phyloP scores from a whole-genome alignment of 2,113 vertebrate species.

The Platichthys flesus region DNA sequence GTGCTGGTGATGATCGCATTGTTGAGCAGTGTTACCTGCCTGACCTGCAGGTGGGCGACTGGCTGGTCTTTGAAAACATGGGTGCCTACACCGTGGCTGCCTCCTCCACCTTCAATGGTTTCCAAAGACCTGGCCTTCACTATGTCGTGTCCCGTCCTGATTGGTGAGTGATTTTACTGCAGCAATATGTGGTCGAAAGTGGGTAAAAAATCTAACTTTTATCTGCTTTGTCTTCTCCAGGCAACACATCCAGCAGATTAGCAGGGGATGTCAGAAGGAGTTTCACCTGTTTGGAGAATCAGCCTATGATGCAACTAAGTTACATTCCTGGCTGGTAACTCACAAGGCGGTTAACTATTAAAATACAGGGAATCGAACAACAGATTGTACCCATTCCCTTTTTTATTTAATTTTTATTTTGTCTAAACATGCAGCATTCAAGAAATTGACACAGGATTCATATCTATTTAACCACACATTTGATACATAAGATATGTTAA shows the following conservation, averaged over 20 bases:
- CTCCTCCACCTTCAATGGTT: slow-evolving; percentile 96
- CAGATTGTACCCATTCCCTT: too few species aligned
- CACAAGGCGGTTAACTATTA: too few species aligned
- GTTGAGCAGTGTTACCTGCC: slow-evolving; percentile 91
- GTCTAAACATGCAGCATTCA: too few species aligned
- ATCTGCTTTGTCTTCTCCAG: slow-evolving; percentile 62
- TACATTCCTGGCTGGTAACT: too few species aligned
- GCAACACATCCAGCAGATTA: slow-evolving; percentile 91
- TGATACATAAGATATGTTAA: too few species aligned
- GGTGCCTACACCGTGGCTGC: slow-evolving; percentile 96
- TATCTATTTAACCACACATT: too few species aligned
- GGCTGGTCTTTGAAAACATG: slow-evolving; percentile 98
- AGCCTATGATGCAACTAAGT: too few species aligned
- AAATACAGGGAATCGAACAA: too few species aligned
- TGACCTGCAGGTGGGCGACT: slow-evolving; percentile 94
- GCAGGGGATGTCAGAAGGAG: slow-evolving; percentile 72
- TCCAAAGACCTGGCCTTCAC: slow-evolving; percentile 91
- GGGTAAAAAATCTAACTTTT: background rate
- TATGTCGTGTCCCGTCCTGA: slow-evolving; percentile 91
- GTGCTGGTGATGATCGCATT: slow-evolving; percentile 94
- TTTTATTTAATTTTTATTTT: too few species aligned
- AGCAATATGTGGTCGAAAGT: background rate
- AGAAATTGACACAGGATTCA: too few species aligned
- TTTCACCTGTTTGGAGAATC: too few species aligned
- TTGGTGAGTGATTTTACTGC: slow-evolving; percentile 84